Evolutionary conservation across 2,113 vertebrate species (phyloP), one percentile per base, ranked within the genome.

Genomic region (Cervus canadensis): DNA sequence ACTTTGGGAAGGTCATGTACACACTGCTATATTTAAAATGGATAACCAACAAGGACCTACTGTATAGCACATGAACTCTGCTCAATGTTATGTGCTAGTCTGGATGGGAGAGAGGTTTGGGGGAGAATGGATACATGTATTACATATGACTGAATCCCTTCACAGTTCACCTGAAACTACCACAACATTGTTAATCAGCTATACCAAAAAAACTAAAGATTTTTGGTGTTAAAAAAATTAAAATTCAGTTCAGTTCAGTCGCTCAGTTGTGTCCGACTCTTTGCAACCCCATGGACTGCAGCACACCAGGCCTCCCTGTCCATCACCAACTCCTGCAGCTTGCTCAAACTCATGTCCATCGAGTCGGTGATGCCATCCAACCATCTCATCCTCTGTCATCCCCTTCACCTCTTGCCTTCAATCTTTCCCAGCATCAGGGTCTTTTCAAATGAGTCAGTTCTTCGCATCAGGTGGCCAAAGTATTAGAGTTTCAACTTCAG

Each of bases 321-420:
- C 30, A n/a, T 64, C 62, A 64, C 30, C n/a, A 40, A 40, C 67
- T 71, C 67, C n/a, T 10, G 11, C 19, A 40, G n/a, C 19, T 12
- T 12, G 19, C 11, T 2, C n/a, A 74, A 40, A 71, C n/a, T 74
- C 67, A 40, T 40, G n/a, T 23, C 67, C n/a, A 23, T 71, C 1
- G 1, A 40, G 67, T 23, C 0, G 0, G n/a, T 40, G 67, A 40
- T 40, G 1, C n/a, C n/a, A 71, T 40, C 67, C 67, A 71, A 3
- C n/a, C 19, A 40, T 40, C 67, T 71, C 67, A 71, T 40, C n/a
- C n/a, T 71, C 67, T 40, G 67, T 40, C 5, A 0, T 71, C 19
- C n/a, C 19, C 67, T 71, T 71, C 10, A 12, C n/a, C 10, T 40
- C n/a, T 19, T 40, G n/a, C n/a, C 67, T 36, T 6, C 67, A 40